Percentiles rank a stretch among this genome's conserved stretches.
Evolutionary conservation across 2,113 vertebrate genomes (phyloP).

Genomic region (Cheirogaleus medius): DNA sequence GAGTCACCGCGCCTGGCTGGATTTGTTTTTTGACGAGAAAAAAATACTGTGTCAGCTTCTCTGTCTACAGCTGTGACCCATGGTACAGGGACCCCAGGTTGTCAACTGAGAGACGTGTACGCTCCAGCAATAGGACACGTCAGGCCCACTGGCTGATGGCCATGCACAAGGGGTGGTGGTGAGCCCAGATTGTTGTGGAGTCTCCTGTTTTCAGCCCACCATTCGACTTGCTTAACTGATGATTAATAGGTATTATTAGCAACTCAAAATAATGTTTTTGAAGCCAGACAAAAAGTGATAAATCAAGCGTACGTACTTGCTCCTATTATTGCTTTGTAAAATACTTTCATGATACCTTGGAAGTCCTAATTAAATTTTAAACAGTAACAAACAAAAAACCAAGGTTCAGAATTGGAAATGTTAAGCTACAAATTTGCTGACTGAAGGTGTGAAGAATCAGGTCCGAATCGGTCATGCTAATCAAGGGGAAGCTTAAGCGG

Average conservation of each 20-base stretch:
- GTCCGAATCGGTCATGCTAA: not conserved
- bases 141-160: too few species aligned
- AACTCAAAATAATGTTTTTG: not conserved
- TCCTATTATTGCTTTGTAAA: not conserved
- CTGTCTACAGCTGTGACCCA: not conserved
- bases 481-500: not conserved
- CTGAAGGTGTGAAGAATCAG: not conserved
- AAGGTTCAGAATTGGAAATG: not conserved
- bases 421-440: not conserved
- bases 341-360: not conserved
- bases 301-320: not conserved
- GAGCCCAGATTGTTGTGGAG: too few species aligned
- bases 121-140: accelerated
- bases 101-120: too few species aligned
- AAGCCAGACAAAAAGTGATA: not conserved
- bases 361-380: not conserved
- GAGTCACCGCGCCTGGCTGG: too few species aligned
- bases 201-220: not conserved
- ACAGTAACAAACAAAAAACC: not conserved
- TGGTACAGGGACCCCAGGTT: not conserved
- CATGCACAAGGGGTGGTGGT: accelerated
- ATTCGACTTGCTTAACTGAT: not conserved
- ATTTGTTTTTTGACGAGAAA: not conserved
- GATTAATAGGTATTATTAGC: not conserved
- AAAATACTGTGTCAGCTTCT: not conserved